Percentiles rank a stretch among this genome's conserved stretches.
phyloP scores from a whole-genome alignment of 2,797 vertebrate species.

The Falco berigora region DNA sequence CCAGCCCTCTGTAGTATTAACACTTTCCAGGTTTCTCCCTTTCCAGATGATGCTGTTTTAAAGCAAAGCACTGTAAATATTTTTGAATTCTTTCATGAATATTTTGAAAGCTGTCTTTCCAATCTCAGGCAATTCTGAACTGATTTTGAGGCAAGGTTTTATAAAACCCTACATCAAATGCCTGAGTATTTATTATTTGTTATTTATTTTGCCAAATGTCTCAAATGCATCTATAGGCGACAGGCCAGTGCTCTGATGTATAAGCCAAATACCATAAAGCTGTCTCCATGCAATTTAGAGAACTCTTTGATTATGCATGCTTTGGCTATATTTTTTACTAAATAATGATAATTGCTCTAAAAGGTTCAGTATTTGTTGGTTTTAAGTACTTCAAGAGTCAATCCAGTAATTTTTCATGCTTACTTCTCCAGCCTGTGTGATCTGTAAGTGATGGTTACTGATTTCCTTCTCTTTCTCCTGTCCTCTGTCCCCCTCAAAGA shows the following conservation, averaged over 20 bases:
- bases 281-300: conserved; percentile 67
- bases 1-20: conserved; percentile 4
- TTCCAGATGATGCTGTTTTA: conserved; percentile 52
- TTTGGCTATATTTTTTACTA: conserved; percentile 56
- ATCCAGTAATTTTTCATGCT: conserved; percentile 36
- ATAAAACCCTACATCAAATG: conserved; percentile 60
- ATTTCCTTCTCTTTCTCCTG: neutral
- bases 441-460: conserved; percentile 3
- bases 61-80: conserved; percentile 62
- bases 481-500: neutral
- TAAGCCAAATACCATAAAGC: conserved; percentile 68
- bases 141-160: conserved; percentile 64
- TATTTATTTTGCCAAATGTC: conserved; percentile 69
- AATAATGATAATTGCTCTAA: conserved; percentile 61
- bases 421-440: neutral
- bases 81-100: conserved; percentile 59
- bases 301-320: conserved; percentile 61
- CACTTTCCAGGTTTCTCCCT: conserved; percentile 54
- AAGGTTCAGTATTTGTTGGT: conserved; percentile 52
- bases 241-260: conserved; percentile 63
- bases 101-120: conserved; percentile 61
- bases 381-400: conserved; percentile 53
- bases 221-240: conserved; percentile 64
- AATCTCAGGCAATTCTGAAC: conserved; percentile 57
- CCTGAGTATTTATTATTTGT: conserved; percentile 59